phyloP scores from a whole-genome alignment of 2,113 vertebrate species.

The Triplophysa dalaica region DNA sequence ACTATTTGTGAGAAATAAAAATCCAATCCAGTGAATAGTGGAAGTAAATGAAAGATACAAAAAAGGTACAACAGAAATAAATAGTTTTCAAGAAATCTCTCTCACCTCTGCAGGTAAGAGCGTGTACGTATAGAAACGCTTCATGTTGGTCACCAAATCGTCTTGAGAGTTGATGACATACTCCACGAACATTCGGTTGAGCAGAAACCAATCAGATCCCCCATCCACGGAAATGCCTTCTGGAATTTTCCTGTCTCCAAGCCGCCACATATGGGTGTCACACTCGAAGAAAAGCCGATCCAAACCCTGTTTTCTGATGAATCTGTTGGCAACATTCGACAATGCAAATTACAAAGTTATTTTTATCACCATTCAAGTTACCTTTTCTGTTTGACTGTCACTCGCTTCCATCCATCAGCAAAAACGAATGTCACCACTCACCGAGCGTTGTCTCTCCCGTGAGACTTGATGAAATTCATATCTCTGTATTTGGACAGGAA shows the following conservation, averaged over 20 bases:
- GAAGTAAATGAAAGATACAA: background rate
- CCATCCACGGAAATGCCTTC: conserved; percentile 93
- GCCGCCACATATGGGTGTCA: conserved; percentile 97
- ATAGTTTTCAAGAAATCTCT: background rate
- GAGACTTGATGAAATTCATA: conserved; percentile 99
- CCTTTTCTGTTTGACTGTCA: conserved; percentile 4
- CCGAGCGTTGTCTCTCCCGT: conserved; percentile 97
- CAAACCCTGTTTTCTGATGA: conserved; percentile 95
- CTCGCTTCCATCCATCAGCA: background rate
- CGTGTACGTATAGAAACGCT: conserved; percentile 93
- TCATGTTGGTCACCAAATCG: conserved; percentile 93
- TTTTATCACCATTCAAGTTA: background rate
- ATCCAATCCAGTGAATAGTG: too few species aligned
- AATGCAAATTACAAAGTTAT: background rate
- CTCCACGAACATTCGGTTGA: conserved; percentile 93
- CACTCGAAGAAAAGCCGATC: conserved; percentile 96
- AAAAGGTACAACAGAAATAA: background rate
- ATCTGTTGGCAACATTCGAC: conserved; percentile 69
- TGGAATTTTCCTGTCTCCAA: conserved; percentile 93
- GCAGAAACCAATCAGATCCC: conserved; percentile 96
- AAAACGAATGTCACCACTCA: conserved; percentile 59
- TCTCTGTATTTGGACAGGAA: conserved; percentile 94
- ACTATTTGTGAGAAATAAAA: conserved; percentile 1
- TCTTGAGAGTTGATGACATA: conserved; percentile 92
- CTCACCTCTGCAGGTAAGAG: conserved; percentile 93